Percentiles rank a stretch among this genome's conserved stretches.
Conservation (phyloP, 2,797 vertebrate genomes). For the Phylloscopus collybita region DNA sequence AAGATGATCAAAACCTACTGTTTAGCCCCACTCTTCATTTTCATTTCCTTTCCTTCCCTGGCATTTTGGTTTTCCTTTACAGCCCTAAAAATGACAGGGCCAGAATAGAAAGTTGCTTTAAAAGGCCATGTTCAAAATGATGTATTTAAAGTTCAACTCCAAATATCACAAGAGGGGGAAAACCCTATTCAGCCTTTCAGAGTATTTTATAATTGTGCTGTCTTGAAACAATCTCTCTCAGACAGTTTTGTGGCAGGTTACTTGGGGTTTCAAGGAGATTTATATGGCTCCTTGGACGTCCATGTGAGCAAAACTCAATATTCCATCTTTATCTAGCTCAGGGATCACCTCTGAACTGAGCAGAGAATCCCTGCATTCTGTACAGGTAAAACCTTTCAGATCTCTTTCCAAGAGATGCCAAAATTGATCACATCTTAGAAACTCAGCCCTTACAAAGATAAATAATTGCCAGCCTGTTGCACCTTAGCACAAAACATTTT, state of each 20-base stretch:
- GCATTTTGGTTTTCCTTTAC: conserved; percentile 16
- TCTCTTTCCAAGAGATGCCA: background rate
- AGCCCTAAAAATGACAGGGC: conserved; percentile 24
- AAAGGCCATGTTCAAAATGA: conserved; percentile 27
- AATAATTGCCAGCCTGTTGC: background rate
- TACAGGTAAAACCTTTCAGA: background rate
- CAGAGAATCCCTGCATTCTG: background rate
- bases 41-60: conserved; percentile 3
- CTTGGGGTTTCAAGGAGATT: background rate
- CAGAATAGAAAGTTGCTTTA: conserved; percentile 33
- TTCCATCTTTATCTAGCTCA: background rate
- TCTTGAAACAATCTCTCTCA: accelerated
- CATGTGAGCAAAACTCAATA: background rate
- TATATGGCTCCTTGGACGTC: background rate
- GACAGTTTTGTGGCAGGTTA: background rate
- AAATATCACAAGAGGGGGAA: background rate
- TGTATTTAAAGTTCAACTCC: background rate
- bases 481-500: background rate
- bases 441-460: background rate
- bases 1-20: background rate
- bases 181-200: background rate
- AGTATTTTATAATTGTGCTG: background rate
- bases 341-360: background rate
- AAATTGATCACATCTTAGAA: background rate
- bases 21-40: background rate